phyloP scores from a whole-genome alignment of 2,113 vertebrate species.

The Aepyceros melampus region DNA sequence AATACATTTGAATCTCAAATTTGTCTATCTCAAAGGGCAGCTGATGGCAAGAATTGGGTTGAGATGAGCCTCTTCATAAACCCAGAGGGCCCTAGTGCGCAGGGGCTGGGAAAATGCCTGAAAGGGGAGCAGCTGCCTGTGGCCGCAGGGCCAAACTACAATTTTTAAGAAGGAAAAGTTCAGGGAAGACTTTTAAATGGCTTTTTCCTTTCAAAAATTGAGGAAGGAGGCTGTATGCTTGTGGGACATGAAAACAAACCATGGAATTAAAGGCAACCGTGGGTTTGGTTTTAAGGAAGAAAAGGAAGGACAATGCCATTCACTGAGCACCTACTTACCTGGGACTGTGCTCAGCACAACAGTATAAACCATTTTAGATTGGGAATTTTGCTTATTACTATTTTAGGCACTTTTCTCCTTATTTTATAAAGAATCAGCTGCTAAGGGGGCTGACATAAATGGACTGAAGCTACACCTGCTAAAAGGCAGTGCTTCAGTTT shows the following conservation, averaged over 20 bases:
- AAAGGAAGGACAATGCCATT: neutral
- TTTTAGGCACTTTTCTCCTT: neutral
- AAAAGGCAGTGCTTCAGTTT: neutral
- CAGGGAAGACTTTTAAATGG: neutral
- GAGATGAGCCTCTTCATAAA: neutral
- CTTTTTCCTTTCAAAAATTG: neutral
- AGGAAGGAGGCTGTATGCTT: neutral
- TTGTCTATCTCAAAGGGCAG: neutral
- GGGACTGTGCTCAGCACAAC: neutral
- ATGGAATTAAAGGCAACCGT: neutral
- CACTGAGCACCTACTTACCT: neutral
- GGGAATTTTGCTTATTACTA: neutral
- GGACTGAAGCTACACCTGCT: neutral
- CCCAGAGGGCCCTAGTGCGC: neutral
- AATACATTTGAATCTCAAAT: neutral
- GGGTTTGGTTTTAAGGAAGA: neutral
- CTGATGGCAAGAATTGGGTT: neutral
- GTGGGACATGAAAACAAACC: neutral
- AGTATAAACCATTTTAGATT: neutral
- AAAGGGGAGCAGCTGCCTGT: neutral
- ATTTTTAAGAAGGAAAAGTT: neutral
- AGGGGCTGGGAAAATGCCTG: neutral
- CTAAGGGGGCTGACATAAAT: neutral
- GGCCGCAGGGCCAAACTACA: neutral
- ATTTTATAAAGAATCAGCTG: neutral